These are phyloP conservation scores for Sitobion miscanthi DNA, from an alignment of 1,140 invertebrate genomes.

Conservation along the genomic window DNA sequence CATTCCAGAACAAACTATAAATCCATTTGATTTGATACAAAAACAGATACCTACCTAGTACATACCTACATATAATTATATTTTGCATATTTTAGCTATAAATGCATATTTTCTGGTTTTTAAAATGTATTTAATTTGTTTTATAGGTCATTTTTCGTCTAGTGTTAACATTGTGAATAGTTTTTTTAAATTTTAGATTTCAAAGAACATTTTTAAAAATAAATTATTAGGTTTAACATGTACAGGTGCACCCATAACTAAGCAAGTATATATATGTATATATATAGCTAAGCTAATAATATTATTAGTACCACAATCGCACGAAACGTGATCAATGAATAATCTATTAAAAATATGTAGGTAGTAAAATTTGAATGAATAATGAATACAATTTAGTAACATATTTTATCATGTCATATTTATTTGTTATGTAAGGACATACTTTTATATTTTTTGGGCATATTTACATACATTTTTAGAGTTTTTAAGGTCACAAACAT, in stretches of 20 bases:
- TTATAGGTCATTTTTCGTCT: no score
- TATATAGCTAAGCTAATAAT: no score
- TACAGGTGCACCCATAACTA: not conserved
- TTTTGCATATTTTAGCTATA: not conserved
- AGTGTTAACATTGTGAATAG: no score
- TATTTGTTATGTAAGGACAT: not conserved
- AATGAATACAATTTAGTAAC: no score
- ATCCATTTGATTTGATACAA: not conserved
- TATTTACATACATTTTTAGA: not conserved
- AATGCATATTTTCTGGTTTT: not conserved
- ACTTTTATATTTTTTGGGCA: no score
- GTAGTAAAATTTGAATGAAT: no score
- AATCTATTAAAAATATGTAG: no score
- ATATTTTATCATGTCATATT: no score
- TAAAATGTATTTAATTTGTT: no score
- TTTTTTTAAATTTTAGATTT: not conserved
- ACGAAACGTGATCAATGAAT: no score
- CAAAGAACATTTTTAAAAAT: not conserved
- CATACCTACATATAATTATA: not conserved
- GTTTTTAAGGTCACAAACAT: not conserved
- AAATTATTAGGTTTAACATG: not conserved
- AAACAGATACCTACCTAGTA: not conserved
- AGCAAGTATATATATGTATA: no score
- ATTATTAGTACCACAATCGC: no score
- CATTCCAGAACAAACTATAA: not conserved